Evolutionary conservation across 1,140 invertebrate genomes (phyloP).

Genomic region (Drosophila funebris): DNA sequence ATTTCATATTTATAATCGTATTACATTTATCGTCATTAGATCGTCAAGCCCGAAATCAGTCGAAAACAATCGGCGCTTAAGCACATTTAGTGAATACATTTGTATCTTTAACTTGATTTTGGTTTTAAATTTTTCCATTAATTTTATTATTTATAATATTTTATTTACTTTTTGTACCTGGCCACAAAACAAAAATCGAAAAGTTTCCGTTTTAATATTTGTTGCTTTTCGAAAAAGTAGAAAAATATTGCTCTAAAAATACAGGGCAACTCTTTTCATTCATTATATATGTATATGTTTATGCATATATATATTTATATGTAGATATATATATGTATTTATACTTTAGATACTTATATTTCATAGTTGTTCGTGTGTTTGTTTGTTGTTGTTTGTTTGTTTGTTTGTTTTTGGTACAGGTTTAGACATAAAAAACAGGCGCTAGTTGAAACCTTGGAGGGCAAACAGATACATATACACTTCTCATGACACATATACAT

Average conservation of each 20-base stretch:
- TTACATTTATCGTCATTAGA: not conserved
- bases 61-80: slow-evolving; percentile 25
- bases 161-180: slow-evolving; percentile 23
- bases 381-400: slow-evolving; percentile 13
- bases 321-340: slow-evolving; percentile 18
- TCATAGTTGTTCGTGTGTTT: slow-evolving; percentile 38
- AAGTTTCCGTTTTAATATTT: slow-evolving; percentile 30
- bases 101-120: slow-evolving; percentile 7
- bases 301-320: slow-evolving; percentile 23
- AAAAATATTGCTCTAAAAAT: slow-evolving; percentile 80
- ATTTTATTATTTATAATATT: not conserved
- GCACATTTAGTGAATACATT: slow-evolving; percentile 34
- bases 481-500: slow-evolving; percentile 25
- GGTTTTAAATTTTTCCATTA: not conserved
- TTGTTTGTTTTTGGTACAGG: slow-evolving; percentile 58
- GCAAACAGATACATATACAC: slow-evolving; percentile 64
- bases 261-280: slow-evolving; percentile 56
- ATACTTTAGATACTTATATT: slow-evolving; percentile 21
- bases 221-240: slow-evolving; percentile 70
- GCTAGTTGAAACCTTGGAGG: slow-evolving; percentile 80
- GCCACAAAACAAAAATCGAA: slow-evolving; percentile 29
- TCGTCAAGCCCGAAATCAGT: slow-evolving; percentile 34
- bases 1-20: not conserved
- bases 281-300: slow-evolving; percentile 21
- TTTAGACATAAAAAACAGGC: slow-evolving; percentile 76